Base-by-base conservation (phyloP, 2,888 invertebrate genomes). In the Phanerotoma sp. region DNA sequence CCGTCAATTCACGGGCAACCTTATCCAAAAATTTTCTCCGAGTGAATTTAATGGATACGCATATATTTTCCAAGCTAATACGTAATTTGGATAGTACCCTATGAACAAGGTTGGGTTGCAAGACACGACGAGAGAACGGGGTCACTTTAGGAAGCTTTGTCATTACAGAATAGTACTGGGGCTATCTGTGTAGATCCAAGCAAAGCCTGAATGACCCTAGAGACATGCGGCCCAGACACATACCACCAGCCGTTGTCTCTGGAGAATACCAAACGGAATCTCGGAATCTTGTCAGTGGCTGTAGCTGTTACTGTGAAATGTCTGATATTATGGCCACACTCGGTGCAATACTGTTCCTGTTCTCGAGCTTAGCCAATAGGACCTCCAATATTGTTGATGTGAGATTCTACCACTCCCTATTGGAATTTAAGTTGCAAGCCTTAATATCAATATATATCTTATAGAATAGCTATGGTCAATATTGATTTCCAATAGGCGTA, bases 201-300 rank as follows among this genome's bases (percentile, higher is more conserved):
- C 42, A 16, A 44, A 32, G 42, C 37, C 32, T 42, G 32, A 25
- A 20, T 44, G 48, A 22, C 28, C 42, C 37, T 47, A 49, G 56
- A 48, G 40, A 48, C 51, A 56, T 60, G 64, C 59, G 66, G 63
- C 59, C 58, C 49, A 55, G 57, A 60, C 57, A 63, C 67, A 68
- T 69, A 66, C 66, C 66, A 49, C 41, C 40, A 56, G 53, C 65
- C 61, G 64, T 67, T 66, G 68, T 67, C 68, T 63, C 66, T 57
- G 48, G 66, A 67, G 70, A 70, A 72, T 71, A 68, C 67, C 63
- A 66, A 68, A 69, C 65, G 67, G 71, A 67, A 72, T 70, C 66
- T 65, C 66, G 61, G 64, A 67, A 66, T 68, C 65, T 69, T 63
- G 63, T 65, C 62, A 62, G 64, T 59, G 62, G 62, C 63, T 64